phyloP scores from a whole-genome alignment of 2,113 vertebrate species.

The Rattus rattus region DNA sequence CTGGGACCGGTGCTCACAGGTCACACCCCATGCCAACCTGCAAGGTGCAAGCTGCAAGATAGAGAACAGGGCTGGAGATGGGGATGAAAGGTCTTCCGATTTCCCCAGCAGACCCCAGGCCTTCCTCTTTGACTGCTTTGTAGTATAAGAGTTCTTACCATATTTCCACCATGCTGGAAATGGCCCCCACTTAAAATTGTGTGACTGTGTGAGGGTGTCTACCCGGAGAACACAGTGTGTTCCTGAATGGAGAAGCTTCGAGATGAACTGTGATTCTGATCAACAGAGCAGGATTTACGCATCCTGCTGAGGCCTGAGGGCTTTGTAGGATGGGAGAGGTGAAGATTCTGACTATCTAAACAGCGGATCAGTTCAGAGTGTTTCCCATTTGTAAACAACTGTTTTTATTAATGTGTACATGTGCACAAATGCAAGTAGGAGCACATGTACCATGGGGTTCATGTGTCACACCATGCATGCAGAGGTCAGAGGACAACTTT shows the following conservation, averaged over 20 bases:
- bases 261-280: background rate
- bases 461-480: no score
- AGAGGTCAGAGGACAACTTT: background rate
- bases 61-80: background rate
- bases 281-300: background rate
- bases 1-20: background rate
- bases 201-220: background rate
- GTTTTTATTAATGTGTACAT: background rate
- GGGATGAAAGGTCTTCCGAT: background rate
- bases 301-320: background rate
- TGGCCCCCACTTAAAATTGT: background rate
- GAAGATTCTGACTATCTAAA: background rate
- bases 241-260: background rate
- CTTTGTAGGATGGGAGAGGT: fast-evolving
- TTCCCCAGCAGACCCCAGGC: background rate
- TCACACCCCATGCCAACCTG: background rate
- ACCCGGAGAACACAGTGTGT: background rate
- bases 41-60: background rate
- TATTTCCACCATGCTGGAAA: background rate
- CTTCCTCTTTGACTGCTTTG: background rate
- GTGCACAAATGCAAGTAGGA: background rate
- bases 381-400: background rate
- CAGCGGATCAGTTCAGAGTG: background rate
- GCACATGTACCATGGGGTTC: no score
- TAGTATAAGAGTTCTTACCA: background rate